Evolutionary conservation across 1,140 invertebrate species (phyloP), one percentile per base, ranked within the genome.

Genomic region (Venturia canescens): DNA sequence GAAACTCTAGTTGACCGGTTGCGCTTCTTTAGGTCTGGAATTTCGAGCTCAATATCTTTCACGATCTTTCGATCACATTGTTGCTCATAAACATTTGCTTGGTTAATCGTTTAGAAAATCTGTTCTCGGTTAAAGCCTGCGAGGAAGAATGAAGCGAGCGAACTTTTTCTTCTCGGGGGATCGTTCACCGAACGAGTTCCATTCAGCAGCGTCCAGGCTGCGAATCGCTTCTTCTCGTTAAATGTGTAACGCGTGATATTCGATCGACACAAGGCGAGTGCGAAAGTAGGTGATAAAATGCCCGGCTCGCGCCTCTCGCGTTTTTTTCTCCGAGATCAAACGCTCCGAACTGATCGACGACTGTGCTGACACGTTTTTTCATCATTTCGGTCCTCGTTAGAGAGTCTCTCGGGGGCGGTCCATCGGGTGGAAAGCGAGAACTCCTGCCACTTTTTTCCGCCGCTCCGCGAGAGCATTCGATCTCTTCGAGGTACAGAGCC

Each of bases 21-120:
- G 60, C 60, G 60, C 21, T 23, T 66, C 60, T 66, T 66, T 66
- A 66, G 60, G n/a, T 27, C 23, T 66, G 23, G 60, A 66, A 66
- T 66, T 66, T 1, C 27, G 27, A 13, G 23, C 60, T 66, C 60
- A 27, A 66, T n/a, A n/a, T 57, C 53, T 44, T 44, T 44, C 38
- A 44, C 7, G 5, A 44, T 44, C 38, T 57, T 57, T 9, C 1
- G 18, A 23, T 44, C 38, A 44, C 13, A 11, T 44, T 44, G 7
- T 11, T 44, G 7, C 13, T 3, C 7, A 44, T 11, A 44, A 44
- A 44, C 7, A 4, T 44, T 44, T 13, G 38, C 38, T 11, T 44
- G 11, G 7, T 44, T n/a, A 57, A n/a, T 57, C 21, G 18, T 57
- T n/a, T 57, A 21, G 53, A 57, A 57, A 23, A 4, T n/a, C 2